Evolutionary conservation across 2,888 invertebrate species (phyloP).

Genomic region (Tachina fera): DNA sequence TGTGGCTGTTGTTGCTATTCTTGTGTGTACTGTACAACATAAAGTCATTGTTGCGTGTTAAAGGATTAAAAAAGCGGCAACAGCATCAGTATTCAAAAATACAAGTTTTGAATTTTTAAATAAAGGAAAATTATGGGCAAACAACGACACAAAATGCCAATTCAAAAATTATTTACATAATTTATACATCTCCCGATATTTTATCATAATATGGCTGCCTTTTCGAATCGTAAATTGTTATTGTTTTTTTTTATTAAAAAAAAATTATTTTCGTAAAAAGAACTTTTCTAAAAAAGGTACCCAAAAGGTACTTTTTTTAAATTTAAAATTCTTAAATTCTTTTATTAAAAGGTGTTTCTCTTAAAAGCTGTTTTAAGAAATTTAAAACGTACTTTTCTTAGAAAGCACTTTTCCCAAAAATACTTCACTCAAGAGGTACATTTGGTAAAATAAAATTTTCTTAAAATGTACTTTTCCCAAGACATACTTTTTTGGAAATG

Average conservation of each 20-base stretch:
- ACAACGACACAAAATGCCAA: conserved; percentile 61
- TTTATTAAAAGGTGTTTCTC: no score
- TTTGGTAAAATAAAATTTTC: no score
- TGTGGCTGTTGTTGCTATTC: neutral
- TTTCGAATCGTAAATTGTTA: conserved; percentile 46
- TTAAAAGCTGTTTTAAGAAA: no score
- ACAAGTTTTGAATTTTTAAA: conserved; percentile 20
- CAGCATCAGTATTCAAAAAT: conserved; percentile 50
- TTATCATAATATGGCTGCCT: neutral
- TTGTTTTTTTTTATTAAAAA: no score
- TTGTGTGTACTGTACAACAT: conserved; percentile 52
- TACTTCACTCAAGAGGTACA: no score
- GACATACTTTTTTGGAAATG: no score
- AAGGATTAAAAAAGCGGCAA: conserved; percentile 73
- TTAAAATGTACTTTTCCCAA: no score
- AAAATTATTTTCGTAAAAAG: neutral
- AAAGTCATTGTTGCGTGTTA: conserved; percentile 65
- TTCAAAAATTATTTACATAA: conserved; percentile 64
- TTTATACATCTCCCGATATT: conserved; percentile 5
- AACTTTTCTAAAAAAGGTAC: no score
- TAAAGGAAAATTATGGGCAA: conserved; percentile 44
- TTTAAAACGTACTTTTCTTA: no score
- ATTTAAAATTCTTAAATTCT: no score
- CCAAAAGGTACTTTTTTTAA: no score
- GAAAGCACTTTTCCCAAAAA: no score